Conservation (phyloP, 2,113 vertebrate species). For the Hemichromis elongatus region DNA sequence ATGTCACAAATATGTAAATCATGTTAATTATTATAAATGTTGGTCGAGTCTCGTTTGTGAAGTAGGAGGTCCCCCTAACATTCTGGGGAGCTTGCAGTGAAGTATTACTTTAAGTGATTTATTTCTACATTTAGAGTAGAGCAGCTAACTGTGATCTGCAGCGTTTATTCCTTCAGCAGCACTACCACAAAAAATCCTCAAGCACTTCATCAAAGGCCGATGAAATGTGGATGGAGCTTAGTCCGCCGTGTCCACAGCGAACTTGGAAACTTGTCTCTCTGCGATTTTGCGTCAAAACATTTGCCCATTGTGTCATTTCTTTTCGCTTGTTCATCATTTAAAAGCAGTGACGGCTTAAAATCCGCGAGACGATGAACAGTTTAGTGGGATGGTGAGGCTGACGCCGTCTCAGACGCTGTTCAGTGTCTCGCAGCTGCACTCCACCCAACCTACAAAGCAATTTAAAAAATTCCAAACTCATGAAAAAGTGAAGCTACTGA, state of each 20-base stretch:
- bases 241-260: not conserved
- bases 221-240: not conserved
- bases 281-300: not conserved
- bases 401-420: not conserved
- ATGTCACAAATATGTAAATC: not conserved
- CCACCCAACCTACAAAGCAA: not conserved
- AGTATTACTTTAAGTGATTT: not conserved
- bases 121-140: not conserved
- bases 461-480: not conserved
- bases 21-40: not conserved
- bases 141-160: not conserved
- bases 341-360: not conserved
- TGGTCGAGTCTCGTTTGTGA: not conserved
- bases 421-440: not conserved
- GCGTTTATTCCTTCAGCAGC: not conserved
- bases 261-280: not conserved
- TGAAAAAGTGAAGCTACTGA: not conserved
- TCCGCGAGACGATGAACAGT: not conserved
- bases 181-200: not conserved
- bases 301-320: rapidly evolving
- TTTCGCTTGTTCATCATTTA: not conserved
- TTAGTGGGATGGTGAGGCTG: not conserved
- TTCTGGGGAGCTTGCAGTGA: not conserved
- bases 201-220: not conserved
- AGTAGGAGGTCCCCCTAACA: not conserved